Base-by-base conservation (phyloP, 53 echinoderm and acorn worm species). In the Pentamera pediparva region DNA sequence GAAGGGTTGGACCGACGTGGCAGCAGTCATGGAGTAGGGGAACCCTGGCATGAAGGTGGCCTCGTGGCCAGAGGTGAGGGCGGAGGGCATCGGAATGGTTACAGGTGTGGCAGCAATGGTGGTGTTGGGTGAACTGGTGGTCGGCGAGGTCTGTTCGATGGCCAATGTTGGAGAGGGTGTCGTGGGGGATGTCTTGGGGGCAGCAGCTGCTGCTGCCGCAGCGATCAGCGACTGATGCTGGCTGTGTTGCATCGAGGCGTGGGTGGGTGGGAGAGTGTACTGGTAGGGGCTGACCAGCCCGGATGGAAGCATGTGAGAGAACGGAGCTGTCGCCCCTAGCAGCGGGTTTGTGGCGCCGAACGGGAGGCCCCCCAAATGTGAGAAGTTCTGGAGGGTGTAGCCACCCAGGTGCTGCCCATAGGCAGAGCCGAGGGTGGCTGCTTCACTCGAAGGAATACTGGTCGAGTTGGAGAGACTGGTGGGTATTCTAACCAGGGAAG, bases 241-340 rank as follows among this genome's bases (percentile, higher is more conserved):
- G n/a, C n/a, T n/a, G n/a, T n/a, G n/a, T n/a, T n/a, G n/a, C 5
- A 41, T 29, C 10, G 67, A 26, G 6, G 67, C 67, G 4, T 25
- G 27, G 3, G 43, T 67, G 15, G 67, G 45, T 67, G 67, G 67
- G 45, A 67, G 45, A 67, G 67, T 67, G 45, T 67, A 67, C 56
- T 89, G 89, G 73, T 95, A 95, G 31, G 91, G 79, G 74, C 91
- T 91, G 61, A 91, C 76, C 73, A 95, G 69, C 49, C 96, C 85
- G 32, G 89, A 83, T 54, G 96, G 82, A 81, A 91, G 76, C 76
- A 92, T 80, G 76, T 83, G 83, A 40, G 86, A 56, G 57, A 82
- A 65, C 4, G 84, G 86, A 49, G 93, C 89, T 9, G 86, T 93
- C 20, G 89, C 89, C 35, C 86, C 86, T 60, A 86, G 70, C 60